Percentiles rank a stretch among this genome's conserved stretches.
These are phyloP conservation scores for Mesaphorura yosii DNA, from an alignment of 1,140 invertebrate genomes.

Conservation along the genomic window DNA sequence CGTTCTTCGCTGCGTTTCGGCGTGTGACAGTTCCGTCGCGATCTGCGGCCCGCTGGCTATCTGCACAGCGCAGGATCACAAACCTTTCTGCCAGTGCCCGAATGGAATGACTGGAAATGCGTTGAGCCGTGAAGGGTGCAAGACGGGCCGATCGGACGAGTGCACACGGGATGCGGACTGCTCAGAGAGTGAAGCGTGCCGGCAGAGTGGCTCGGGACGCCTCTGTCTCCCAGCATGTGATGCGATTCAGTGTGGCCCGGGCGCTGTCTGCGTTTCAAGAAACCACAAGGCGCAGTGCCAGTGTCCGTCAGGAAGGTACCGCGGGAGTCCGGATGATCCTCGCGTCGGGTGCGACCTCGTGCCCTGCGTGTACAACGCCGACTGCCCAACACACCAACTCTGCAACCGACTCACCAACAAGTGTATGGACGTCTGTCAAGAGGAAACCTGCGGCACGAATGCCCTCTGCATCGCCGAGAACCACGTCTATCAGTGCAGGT, in stretches of 20 bases:
- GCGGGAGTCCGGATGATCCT: slow-evolving; percentile 67
- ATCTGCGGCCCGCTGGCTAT: slow-evolving; percentile 19
- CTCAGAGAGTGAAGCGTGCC: slow-evolving; percentile 62
- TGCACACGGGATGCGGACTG: slow-evolving; percentile 70
- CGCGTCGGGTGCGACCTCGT: slow-evolving; percentile 60
- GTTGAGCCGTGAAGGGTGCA: slow-evolving; percentile 73
- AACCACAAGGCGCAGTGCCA: slow-evolving; percentile 79
- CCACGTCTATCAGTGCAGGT: slow-evolving; percentile 63
- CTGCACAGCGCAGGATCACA: background rate
- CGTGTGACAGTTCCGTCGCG: slow-evolving; percentile 33
- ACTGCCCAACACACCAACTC: slow-evolving; percentile 61
- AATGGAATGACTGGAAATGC: slow-evolving; percentile 73
- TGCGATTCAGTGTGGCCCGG: slow-evolving; percentile 61
- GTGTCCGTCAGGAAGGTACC: slow-evolving; percentile 68
- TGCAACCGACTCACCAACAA: slow-evolving; percentile 69
- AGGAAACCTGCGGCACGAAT: slow-evolving; percentile 70
- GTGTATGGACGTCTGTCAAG: slow-evolving; percentile 67
- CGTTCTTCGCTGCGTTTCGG: slow-evolving; percentile 63
- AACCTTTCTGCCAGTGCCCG: slow-evolving; percentile 60
- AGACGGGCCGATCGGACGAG: slow-evolving; percentile 52
- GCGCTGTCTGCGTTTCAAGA: slow-evolving; percentile 70
- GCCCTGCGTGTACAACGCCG: slow-evolving; percentile 59
- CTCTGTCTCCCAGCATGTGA: slow-evolving; percentile 65
- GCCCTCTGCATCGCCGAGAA: slow-evolving; percentile 77
- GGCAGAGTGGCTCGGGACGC: slow-evolving; percentile 37